phyloP scores from a whole-genome alignment of 2,797 vertebrate species.

The Sebastes baramenuke region DNA sequence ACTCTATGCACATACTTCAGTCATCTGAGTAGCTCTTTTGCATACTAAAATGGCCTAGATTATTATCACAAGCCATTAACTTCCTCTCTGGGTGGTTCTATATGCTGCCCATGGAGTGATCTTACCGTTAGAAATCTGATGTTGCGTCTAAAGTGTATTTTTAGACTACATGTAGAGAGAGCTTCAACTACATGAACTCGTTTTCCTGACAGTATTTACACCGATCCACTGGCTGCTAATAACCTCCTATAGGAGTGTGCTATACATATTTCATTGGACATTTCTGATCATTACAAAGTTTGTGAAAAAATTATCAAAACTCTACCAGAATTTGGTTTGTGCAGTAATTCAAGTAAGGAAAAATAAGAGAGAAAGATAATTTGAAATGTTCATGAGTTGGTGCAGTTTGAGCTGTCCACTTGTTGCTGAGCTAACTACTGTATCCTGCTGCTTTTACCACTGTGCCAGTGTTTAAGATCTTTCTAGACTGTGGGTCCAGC shows the following conservation, averaged over 20 bases:
- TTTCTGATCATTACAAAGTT: neutral
- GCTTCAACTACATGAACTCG: neutral
- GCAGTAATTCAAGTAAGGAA: neutral
- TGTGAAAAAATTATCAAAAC: neutral
- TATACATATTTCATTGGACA: neutral
- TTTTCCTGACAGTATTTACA: neutral
- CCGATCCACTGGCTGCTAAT: neutral
- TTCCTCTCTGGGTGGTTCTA: neutral
- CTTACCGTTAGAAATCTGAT: neutral
- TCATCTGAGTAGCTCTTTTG: neutral
- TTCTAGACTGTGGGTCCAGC: conserved; percentile 33
- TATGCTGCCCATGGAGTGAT: neutral
- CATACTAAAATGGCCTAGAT: neutral
- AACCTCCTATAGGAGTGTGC: neutral
- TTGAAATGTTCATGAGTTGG: neutral
- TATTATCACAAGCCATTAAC: neutral
- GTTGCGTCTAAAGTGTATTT: neutral
- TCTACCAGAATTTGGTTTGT: neutral
- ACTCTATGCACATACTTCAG: neutral
- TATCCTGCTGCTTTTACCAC: neutral
- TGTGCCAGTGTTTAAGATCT: neutral
- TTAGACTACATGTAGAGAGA: neutral
- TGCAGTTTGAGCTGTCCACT: neutral
- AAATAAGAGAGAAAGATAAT: neutral
- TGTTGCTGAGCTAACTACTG: neutral